Percentiles rank a stretch among this genome's conserved stretches.
Evolutionary conservation across 1,140 invertebrate genomes (phyloP).

Genomic region (Lordiphosa collinella): DNA sequence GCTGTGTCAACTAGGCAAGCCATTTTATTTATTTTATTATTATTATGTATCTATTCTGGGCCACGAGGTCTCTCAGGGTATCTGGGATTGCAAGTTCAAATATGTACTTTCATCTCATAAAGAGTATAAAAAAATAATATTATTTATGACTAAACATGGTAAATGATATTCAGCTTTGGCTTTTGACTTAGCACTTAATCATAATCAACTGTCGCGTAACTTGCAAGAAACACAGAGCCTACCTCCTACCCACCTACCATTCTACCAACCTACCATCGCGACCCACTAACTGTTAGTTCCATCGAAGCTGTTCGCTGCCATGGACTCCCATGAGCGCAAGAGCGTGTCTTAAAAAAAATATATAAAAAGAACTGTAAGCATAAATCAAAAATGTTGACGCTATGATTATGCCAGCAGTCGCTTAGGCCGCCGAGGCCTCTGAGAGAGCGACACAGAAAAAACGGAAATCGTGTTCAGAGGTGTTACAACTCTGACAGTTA

Average conservation of each 20-base stretch:
- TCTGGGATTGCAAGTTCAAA: no score
- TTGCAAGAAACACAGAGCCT: slow-evolving; percentile 45
- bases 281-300: slow-evolving; percentile 48
- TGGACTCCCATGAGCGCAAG: slow-evolving; percentile 41
- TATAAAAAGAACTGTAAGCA: slow-evolving; percentile 38
- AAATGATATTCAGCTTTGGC: slow-evolving; percentile 43
- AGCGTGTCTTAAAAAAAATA: slow-evolving; percentile 27
- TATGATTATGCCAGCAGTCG: slow-evolving; percentile 61
- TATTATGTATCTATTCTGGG: no score
- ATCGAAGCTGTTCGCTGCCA: slow-evolving; percentile 14
- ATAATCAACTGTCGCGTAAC: slow-evolving; percentile 77
- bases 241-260: slow-evolving; percentile 41
- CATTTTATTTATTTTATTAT: no score
- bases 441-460: slow-evolving; percentile 27
- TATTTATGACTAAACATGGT: slow-evolving; percentile 8
- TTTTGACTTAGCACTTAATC: slow-evolving; percentile 73
- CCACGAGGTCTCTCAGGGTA: no score
- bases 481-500: slow-evolving; percentile 71
- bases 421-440: slow-evolving; percentile 29
- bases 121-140: neutral
- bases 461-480: slow-evolving; percentile 63
- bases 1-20: no score
- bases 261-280: slow-evolving; percentile 27
- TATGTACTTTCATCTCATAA: neutral
- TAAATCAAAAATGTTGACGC: slow-evolving; percentile 74